Conservation (phyloP, 2,113 vertebrate species). For the Sebastes fasciatus region DNA sequence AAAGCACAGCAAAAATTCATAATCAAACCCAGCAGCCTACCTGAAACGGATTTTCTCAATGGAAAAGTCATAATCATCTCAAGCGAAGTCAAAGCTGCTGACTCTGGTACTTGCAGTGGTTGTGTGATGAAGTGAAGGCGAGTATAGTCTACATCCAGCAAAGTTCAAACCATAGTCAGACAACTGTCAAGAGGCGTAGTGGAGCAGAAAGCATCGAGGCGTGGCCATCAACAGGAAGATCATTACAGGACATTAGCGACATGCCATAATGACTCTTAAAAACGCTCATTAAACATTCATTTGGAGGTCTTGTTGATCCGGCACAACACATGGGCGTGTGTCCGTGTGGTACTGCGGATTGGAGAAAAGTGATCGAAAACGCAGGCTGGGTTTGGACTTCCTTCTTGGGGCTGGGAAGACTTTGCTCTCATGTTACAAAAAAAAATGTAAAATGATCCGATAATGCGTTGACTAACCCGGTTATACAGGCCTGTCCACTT, state of each 20-base stretch:
- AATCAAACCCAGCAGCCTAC: slow-evolving; percentile 83
- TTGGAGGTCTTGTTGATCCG: slow-evolving; percentile 89
- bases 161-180: slow-evolving; percentile 95
- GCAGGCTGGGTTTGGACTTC: slow-evolving; percentile 77
- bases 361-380: slow-evolving; percentile 72
- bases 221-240: slow-evolving; percentile 93
- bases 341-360: slow-evolving; percentile 53
- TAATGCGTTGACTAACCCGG: slow-evolving; percentile 85
- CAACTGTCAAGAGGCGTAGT: slow-evolving; percentile 91
- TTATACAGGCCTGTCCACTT: slow-evolving; percentile 81
- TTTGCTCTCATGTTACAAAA: slow-evolving; percentile 91
- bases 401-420: slow-evolving; percentile 85
- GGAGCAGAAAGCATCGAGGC: slow-evolving; percentile 90
- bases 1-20: background rate
- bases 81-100: slow-evolving; percentile 72
- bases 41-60: slow-evolving; percentile 94
- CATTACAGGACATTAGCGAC: slow-evolving; percentile 99
- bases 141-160: slow-evolving; percentile 82
- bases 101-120: slow-evolving; percentile 69
- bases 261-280: slow-evolving; percentile 96
- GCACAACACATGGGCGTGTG: slow-evolving; percentile 78
- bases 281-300: slow-evolving; percentile 99
- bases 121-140: slow-evolving; percentile 76
- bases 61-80: slow-evolving; percentile 92
- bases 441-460: slow-evolving; percentile 92